These are phyloP conservation scores for Meta bourneti DNA, from an alignment of 2,888 invertebrate species.

Conservation along the genomic window DNA sequence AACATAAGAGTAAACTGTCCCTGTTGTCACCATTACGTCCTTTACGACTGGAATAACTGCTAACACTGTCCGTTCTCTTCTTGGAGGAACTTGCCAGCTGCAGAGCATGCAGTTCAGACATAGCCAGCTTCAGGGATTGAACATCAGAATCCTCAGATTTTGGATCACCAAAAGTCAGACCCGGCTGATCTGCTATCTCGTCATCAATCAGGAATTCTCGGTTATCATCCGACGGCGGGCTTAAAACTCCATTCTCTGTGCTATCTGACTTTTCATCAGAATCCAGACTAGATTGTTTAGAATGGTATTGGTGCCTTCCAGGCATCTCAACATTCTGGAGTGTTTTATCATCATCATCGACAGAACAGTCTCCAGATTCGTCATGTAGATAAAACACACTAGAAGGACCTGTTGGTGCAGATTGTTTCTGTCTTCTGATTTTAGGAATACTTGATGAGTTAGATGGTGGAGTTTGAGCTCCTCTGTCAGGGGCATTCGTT, in stretches of 20 bases:
- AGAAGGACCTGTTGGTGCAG: constrained; percentile 12
- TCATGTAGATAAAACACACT: constrained; percentile 54
- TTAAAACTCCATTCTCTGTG: constrained; percentile 58
- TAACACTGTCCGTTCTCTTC: constrained; percentile 65
- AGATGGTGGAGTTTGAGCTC: background rate
- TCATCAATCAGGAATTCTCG: constrained; percentile 78
- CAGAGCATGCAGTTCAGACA: constrained; percentile 72
- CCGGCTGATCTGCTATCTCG: constrained; percentile 78
- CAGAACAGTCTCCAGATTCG: constrained; percentile 17
- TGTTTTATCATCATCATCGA: constrained; percentile 34
- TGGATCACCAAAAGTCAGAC: constrained; percentile 69
- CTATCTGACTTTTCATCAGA: constrained; percentile 75
- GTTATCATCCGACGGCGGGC: constrained; percentile 74
- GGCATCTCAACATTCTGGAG: constrained; percentile 12
- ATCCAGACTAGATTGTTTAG: constrained; percentile 68
- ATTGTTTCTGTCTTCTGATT: constrained; percentile 32
- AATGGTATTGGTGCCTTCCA: background rate
- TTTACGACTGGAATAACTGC: constrained; percentile 63
- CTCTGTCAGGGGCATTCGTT: background rate
- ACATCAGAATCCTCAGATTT: constrained; percentile 62
- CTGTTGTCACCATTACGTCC: constrained; percentile 47
- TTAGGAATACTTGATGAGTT: constrained; percentile 61
- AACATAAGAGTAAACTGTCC: constrained; percentile 67
- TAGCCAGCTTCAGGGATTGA: constrained; percentile 67
- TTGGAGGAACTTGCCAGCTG: constrained; percentile 65